These are phyloP conservation scores for Sitta carolinensis DNA, from an alignment of 2,797 vertebrate species.

Conservation along the genomic window DNA sequence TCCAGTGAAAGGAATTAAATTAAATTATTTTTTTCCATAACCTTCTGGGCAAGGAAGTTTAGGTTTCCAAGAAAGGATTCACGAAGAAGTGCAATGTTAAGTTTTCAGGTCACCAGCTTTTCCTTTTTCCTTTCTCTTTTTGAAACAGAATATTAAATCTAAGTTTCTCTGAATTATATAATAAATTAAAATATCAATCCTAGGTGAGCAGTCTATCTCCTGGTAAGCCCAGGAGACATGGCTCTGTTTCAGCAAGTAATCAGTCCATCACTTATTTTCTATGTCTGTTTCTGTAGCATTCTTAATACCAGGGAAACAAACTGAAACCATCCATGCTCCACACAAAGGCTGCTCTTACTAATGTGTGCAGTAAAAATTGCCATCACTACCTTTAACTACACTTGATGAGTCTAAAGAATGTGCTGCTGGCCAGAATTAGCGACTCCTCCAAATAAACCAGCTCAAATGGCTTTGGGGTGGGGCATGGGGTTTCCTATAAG, in stretches of 20 bases:
- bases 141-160: neutral
- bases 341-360: neutral
- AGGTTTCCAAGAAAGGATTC: neutral
- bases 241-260: neutral
- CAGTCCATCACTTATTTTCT: neutral
- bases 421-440: neutral
- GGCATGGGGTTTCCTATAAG: neutral
- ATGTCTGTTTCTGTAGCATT: neutral
- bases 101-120: neutral
- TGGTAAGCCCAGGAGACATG: neutral
- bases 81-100: neutral
- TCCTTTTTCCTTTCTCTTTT: neutral
- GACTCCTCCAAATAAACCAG: neutral
- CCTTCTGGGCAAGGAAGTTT: neutral
- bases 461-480: neutral
- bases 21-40: neutral
- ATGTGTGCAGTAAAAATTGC: neutral
- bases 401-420: neutral
- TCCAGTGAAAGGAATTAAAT: neutral
- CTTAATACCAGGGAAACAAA: neutral
- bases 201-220: neutral
- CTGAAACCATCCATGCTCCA: neutral
- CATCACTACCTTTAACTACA: neutral
- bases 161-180: neutral
- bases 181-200: neutral